These are phyloP conservation scores for Lissonota sp. DNA, from an alignment of 2,888 invertebrate genomes.

Conservation along the genomic window DNA sequence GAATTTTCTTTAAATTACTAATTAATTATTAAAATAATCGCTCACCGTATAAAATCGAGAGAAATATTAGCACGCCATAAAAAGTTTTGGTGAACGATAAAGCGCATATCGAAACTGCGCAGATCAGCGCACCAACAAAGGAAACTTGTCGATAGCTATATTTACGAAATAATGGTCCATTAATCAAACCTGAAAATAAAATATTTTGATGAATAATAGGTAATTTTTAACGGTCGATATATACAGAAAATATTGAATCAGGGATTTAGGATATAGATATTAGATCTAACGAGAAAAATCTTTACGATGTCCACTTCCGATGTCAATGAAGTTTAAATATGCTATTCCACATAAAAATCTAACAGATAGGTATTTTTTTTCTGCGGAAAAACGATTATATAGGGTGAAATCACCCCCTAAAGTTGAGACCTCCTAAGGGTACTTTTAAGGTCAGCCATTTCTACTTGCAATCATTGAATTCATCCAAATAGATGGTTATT, in stretches of 20 bases:
- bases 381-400: no score
- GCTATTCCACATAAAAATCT: no score
- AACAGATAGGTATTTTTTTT: no score
- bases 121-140: slow-evolving; percentile 86
- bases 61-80: slow-evolving; percentile 87
- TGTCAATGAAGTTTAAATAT: no score
- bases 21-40: slow-evolving; percentile 65
- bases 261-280: neutral
- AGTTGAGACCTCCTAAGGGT: no score
- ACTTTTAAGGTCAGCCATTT: no score
- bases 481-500: no score
- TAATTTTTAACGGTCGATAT: neutral
- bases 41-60: slow-evolving; percentile 89
- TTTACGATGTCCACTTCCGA: no score
- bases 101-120: slow-evolving; percentile 86
- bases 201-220: neutral
- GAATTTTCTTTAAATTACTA: no score
- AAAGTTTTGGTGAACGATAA: slow-evolving; percentile 88
- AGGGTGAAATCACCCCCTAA: no score
- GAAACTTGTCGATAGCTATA: slow-evolving; percentile 89
- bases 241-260: neutral
- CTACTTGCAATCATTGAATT: no score
- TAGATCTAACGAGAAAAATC: no score
- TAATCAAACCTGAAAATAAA: slow-evolving; percentile 86
- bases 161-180: slow-evolving; percentile 89